Percentiles rank a stretch among this genome's conserved stretches.
These are phyloP conservation scores for Glomeris marginata DNA, from an alignment of 2,888 invertebrate genomes.

Conservation along the genomic window DNA sequence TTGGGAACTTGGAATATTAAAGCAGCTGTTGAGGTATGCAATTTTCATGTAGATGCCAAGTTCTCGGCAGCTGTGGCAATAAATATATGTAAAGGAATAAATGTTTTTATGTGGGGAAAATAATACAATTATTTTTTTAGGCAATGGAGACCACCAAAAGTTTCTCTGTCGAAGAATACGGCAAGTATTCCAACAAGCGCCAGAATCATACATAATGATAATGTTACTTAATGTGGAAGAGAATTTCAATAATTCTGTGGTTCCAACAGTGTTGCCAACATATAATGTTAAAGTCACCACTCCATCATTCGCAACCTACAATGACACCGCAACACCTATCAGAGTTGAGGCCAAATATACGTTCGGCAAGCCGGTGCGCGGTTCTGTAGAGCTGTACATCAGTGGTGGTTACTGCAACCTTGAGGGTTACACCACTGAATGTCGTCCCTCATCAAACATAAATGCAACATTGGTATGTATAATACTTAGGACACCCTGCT, in stretches of 20 bases:
- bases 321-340: constrained; percentile 27
- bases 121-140: background rate
- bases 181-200: constrained; percentile 9
- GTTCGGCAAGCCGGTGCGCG: constrained; percentile 16
- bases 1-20: constrained; percentile 29
- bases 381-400: constrained; percentile 6
- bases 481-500: too few species aligned
- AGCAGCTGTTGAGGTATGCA: constrained; percentile 24
- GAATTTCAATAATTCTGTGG: too few species aligned
- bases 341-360: constrained; percentile 31
- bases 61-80: background rate
- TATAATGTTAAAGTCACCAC: constrained; percentile 35
- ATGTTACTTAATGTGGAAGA: too few species aligned
- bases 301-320: constrained; percentile 30
- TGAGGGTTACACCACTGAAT: too few species aligned
- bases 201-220: background rate
- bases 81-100: background rate
- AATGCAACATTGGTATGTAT: too few species aligned
- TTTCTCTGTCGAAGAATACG: constrained; percentile 28
- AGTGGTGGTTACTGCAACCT: constrained; percentile 3
- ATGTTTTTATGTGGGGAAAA: background rate
- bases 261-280: constrained; percentile 32
- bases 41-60: background rate
- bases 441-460: too few species aligned
- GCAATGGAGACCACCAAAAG: constrained; percentile 22